Evolutionary conservation across 2,888 invertebrate genomes (phyloP).

Genomic region (Conops quadrifasciatus): DNA sequence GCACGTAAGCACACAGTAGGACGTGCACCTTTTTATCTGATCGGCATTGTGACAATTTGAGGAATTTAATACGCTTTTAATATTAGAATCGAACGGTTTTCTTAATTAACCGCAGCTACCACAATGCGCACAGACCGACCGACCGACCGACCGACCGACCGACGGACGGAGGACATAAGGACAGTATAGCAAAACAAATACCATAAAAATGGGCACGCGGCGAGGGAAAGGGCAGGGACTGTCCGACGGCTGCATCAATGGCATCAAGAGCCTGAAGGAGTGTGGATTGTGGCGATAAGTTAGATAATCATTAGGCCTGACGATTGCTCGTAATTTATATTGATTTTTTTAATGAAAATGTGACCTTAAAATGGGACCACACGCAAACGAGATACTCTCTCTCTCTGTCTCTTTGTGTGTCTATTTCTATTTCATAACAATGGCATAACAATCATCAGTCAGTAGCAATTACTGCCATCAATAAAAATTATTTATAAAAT

Average conservation of each 20-base stretch:
- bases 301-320: background rate
- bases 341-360: conserved; percentile 4
- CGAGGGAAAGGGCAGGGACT: no score
- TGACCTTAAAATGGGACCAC: conserved; percentile 13
- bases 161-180: background rate
- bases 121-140: background rate
- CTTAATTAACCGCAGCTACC: conserved; percentile 23
- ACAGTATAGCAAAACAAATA: background rate
- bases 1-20: conserved; percentile 34
- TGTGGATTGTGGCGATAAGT: conserved; percentile 8
- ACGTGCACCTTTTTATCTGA: conserved; percentile 28
- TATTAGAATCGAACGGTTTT: conserved; percentile 20
- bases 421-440: no score
- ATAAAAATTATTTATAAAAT: background rate
- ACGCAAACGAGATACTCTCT: background rate
- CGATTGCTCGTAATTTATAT: conserved; percentile 20
- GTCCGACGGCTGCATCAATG: background rate
- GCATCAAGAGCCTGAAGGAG: background rate
- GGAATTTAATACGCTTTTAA: conserved; percentile 22
- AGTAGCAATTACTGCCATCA: background rate
- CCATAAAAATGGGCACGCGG: background rate
- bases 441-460: no score
- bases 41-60: conserved; percentile 23
- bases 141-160: background rate
- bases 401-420: no score